These are phyloP conservation scores for Tiliacea aurago DNA, from an alignment of 2,888 invertebrate genomes.

Conservation along the genomic window DNA sequence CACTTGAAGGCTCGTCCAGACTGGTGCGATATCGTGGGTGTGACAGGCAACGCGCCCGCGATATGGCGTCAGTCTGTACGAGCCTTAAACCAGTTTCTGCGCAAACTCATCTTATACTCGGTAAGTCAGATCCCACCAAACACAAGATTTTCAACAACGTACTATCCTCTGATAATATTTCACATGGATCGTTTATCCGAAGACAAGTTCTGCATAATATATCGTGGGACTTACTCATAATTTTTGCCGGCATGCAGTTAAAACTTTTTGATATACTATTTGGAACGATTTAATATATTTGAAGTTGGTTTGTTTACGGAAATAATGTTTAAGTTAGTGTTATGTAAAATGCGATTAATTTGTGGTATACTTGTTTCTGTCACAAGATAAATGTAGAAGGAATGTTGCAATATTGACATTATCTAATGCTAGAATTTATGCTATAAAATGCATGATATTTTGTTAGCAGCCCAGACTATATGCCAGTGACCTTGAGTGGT, in stretches of 20 bases:
- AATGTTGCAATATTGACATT: neutral
- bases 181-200: conserved; percentile 58
- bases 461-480: too few relatives aligned
- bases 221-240: conserved; percentile 56
- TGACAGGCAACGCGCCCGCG: too few relatives aligned
- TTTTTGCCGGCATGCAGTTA: conserved; percentile 56
- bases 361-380: conserved; percentile 11
- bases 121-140: conserved; percentile 64
- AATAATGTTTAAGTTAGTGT: conserved; percentile 53
- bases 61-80: too few relatives aligned
- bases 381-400: neutral
- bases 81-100: conserved; percentile 21
- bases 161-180: conserved; percentile 58
- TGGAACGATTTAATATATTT: conserved; percentile 56
- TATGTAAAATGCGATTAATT: conserved; percentile 35
- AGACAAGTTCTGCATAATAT: conserved; percentile 57
- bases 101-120: conserved; percentile 68
- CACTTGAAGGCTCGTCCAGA: too few relatives aligned
- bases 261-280: conserved; percentile 63
- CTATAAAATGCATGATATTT: too few relatives aligned
- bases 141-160: conserved; percentile 52
- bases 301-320: conserved; percentile 56
- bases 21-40: too few relatives aligned
- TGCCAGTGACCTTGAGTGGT: too few relatives aligned
- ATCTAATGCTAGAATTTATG: neutral